Conservation (phyloP, 2,113 vertebrate genomes). For the Solea senegalensis region DNA sequence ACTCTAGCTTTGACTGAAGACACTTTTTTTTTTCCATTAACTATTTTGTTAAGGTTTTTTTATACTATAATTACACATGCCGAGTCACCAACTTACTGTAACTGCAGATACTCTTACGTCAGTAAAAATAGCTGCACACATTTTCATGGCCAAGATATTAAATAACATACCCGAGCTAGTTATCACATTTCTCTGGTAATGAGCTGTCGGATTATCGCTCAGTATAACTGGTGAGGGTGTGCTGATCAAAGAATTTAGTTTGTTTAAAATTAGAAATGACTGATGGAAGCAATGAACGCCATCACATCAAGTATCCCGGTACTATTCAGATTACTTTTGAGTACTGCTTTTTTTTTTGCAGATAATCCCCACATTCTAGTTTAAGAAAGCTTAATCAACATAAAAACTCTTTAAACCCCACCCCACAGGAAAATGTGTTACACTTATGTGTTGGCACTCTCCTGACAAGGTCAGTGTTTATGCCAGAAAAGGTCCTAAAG, state of each 20-base stretch:
- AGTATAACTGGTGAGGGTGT: not conserved
- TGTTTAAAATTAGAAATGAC: not conserved
- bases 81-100: not conserved
- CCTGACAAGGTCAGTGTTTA: too few relatives aligned
- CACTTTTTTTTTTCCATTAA: too few relatives aligned
- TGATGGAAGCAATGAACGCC: not conserved
- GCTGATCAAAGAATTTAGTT: not conserved
- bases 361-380: not conserved
- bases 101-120: not conserved
- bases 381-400: not conserved
- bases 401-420: too few relatives aligned
- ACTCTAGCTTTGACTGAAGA: not conserved
- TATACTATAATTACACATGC: not conserved
- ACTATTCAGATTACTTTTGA: not conserved
- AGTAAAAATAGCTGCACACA: not conserved
- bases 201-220: not conserved
- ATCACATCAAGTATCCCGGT: not conserved
- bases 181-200: conserved; percentile 1
- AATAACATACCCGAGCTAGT: not conserved
- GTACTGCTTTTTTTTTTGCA: too few relatives aligned
- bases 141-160: not conserved
- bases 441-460: too few relatives aligned
- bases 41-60: too few relatives aligned
- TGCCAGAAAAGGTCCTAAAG: too few relatives aligned
- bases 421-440: too few relatives aligned